Evolutionary conservation across 2,797 vertebrate genomes (phyloP).

Genomic region (Loriculus beryllinus): DNA sequence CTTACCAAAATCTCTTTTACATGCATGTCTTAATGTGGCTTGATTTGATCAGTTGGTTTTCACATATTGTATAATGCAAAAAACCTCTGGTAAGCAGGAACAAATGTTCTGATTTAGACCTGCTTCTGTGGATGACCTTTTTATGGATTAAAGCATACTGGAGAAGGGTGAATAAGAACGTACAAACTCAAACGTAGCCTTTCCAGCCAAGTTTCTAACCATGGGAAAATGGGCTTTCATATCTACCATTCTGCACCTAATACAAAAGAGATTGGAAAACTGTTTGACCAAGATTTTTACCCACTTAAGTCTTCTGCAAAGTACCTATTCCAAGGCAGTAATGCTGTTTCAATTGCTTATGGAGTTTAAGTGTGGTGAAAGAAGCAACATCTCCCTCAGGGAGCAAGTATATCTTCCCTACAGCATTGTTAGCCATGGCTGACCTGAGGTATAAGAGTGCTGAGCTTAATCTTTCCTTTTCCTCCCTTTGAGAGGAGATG

Average conservation of each 20-base stretch:
- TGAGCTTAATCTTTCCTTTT: constrained; percentile 53
- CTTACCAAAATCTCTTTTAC: constrained; percentile 17
- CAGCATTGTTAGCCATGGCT: constrained; percentile 18
- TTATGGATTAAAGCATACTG: constrained; percentile 24
- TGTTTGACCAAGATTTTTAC: constrained; percentile 8
- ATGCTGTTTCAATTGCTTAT: constrained; percentile 15
- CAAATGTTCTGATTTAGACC: constrained; percentile 46
- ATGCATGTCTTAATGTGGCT: background rate
- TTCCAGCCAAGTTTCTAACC: constrained; percentile 23
- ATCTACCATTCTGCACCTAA: background rate
- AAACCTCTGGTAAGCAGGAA: background rate
- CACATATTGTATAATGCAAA: constrained; percentile 3
- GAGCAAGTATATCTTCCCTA: background rate
- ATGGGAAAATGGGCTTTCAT: background rate
- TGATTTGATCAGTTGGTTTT: constrained; percentile 31
- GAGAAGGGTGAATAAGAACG: constrained; percentile 51
- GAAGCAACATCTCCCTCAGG: constrained; percentile 9
- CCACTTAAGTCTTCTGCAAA: background rate
- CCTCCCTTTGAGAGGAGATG: constrained; percentile 39
- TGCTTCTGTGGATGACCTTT: constrained; percentile 25
- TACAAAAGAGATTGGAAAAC: constrained; percentile 24
- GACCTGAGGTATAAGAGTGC: constrained; percentile 32
- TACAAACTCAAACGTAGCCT: constrained; percentile 55
- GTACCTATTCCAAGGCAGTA: constrained; percentile 11
- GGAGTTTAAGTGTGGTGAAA: constrained; percentile 22